Evolutionary conservation across 2,113 vertebrate genomes (phyloP).

Genomic region (Chionomys nivalis): DNA sequence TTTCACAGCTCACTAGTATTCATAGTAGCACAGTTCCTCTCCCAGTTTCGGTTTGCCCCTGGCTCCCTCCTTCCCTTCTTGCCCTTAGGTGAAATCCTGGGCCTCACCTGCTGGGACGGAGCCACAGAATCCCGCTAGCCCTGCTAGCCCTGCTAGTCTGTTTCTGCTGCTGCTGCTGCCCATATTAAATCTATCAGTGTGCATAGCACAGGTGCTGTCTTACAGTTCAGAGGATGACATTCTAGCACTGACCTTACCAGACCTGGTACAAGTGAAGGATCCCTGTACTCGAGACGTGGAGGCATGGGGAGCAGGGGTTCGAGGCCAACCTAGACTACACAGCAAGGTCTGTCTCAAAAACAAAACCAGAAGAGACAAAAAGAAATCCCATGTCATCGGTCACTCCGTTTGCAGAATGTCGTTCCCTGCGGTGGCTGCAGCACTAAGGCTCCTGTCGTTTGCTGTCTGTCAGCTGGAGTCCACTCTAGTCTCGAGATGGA

Average conservation of each 20-base stretch:
- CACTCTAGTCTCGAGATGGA: background rate
- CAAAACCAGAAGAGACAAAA: background rate
- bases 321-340: background rate
- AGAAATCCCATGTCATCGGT: background rate
- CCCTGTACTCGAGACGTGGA: background rate
- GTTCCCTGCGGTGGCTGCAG: background rate
- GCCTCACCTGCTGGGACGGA: background rate
- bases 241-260: background rate
- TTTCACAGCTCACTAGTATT: background rate
- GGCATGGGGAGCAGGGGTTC: background rate
- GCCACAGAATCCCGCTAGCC: background rate
- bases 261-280: background rate
- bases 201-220: background rate
- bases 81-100: background rate
- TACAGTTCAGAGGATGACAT: background rate
- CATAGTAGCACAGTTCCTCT: accelerated
- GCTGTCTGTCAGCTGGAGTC: background rate
- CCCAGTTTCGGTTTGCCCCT: background rate
- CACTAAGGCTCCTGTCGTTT: background rate
- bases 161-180: background rate
- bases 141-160: background rate
- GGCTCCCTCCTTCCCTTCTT: background rate
- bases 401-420: background rate
- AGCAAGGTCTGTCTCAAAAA: background rate
- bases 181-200: background rate